Conservation (phyloP, 1,140 invertebrate genomes). For the Wasmannia auropunctata region DNA sequence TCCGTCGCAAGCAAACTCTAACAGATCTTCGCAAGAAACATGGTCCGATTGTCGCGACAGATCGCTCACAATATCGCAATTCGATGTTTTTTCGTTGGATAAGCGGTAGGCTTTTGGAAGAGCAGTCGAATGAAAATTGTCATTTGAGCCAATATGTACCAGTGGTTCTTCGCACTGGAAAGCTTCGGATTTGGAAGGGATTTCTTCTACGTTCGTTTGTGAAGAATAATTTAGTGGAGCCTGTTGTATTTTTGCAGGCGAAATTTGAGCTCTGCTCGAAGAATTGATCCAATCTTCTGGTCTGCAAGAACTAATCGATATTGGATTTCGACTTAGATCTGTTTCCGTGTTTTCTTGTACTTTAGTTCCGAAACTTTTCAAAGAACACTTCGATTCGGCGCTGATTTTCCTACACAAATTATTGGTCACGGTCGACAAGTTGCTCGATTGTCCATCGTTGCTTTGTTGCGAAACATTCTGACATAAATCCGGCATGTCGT, state of each 20-base stretch:
- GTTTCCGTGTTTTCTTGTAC: conserved; percentile 22
- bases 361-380: conserved; percentile 36
- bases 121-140: conserved; percentile 35
- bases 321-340: conserved; percentile 56
- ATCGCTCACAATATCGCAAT: conserved; percentile 65
- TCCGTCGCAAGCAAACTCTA: conserved; percentile 95
- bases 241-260: background rate
- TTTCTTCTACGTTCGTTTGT: conserved; percentile 54
- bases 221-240: conserved; percentile 49
- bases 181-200: conserved; percentile 8
- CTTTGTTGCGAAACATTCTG: conserved; percentile 51
- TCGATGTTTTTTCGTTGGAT: conserved; percentile 52
- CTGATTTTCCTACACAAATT: conserved; percentile 62
- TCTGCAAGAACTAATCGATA: conserved; percentile 45
- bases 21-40: conserved; percentile 96
- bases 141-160: conserved; percentile 6
- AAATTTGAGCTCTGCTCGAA: background rate
- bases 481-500: conserved; percentile 51
- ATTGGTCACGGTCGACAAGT: conserved; percentile 15
- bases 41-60: conserved; percentile 88
- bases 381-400: conserved; percentile 59
- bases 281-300: conserved; percentile 58
- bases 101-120: background rate
- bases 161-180: conserved; percentile 47
- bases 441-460: conserved; percentile 27